These are phyloP conservation scores for Muricea muricata DNA, from an alignment of 92 coral and sea anemone genomes.

Conservation along the genomic window DNA sequence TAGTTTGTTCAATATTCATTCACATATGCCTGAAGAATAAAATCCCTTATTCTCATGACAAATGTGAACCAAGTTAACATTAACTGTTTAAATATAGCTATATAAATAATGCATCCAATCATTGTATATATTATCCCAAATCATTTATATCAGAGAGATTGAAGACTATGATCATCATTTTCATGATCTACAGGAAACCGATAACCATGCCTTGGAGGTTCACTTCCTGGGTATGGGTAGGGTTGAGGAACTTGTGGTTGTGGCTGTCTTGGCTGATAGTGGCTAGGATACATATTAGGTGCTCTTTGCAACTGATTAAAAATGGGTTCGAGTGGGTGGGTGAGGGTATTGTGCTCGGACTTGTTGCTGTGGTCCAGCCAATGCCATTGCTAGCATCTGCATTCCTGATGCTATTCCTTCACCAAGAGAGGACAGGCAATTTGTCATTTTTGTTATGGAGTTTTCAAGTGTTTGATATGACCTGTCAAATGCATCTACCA, in stretches of 20 bases:
- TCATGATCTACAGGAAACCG: neutral
- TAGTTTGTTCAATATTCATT: no score
- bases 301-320: neutral
- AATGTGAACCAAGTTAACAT: no score
- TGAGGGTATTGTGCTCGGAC: neutral
- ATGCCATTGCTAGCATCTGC: conserved; percentile 39
- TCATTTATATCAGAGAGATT: neutral
- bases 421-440: conserved; percentile 36
- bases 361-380: neutral
- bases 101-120: neutral
- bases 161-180: neutral
- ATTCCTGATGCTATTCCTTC: conserved; percentile 37
- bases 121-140: neutral
- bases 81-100: neutral
- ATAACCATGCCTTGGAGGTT: neutral
- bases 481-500: conserved; percentile 19
- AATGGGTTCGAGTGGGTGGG: neutral
- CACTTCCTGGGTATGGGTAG: neutral
- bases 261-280: neutral
- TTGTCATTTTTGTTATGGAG: conserved; percentile 49
- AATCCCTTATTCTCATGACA: no score
- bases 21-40: no score
- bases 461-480: conserved; percentile 49
- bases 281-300: neutral
- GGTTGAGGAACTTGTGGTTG: no score